phyloP scores from a whole-genome alignment of 2,888 invertebrate genomes.

The Pollenia griseotomentosa region DNA sequence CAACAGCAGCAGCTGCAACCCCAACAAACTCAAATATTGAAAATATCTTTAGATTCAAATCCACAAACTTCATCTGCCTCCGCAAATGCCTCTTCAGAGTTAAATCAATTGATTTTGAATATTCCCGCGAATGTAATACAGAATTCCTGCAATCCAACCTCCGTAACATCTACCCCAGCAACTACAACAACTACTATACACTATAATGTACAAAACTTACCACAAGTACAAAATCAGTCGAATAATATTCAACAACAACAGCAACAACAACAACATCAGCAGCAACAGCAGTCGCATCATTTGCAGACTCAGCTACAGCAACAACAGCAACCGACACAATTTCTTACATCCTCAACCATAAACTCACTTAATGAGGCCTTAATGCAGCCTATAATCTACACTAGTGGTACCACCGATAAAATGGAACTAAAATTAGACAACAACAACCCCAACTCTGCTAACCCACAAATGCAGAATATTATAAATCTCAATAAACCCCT shows the following conservation, averaged over 20 bases:
- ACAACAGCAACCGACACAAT: constrained; percentile 67
- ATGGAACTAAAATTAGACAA: constrained; percentile 75
- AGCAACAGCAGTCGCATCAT: constrained; percentile 67
- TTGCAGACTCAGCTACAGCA: constrained; percentile 58
- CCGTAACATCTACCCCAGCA: constrained; percentile 27
- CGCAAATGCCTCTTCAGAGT: constrained; percentile 37
- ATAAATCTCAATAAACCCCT: constrained; percentile 74
- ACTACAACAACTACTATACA: constrained; percentile 59
- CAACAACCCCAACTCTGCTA: constrained; percentile 61
- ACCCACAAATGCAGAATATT: constrained; percentile 76
- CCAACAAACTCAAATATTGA: constrained; percentile 66
- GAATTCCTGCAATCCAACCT: constrained; percentile 44
- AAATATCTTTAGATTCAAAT: constrained; percentile 73
- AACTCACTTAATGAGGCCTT: constrained; percentile 72
- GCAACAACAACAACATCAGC: constrained; percentile 62
- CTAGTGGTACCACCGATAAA: constrained; percentile 75
- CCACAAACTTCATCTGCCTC: constrained; percentile 68
- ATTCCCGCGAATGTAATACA: constrained; percentile 62
- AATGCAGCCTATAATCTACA: constrained; percentile 76
- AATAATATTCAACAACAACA: constrained; percentile 34
- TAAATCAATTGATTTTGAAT: constrained; percentile 67
- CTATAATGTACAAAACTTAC: constrained; percentile 75
- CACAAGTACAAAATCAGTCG: constrained; percentile 76
- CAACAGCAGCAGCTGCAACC: constrained; percentile 49
- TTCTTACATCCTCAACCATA: constrained; percentile 62